A percentile compares a stretch with the other conserved stretches of the same genome.
Conservation (phyloP, 1,140 invertebrate genomes). For the Diachasma alloeum region DNA sequence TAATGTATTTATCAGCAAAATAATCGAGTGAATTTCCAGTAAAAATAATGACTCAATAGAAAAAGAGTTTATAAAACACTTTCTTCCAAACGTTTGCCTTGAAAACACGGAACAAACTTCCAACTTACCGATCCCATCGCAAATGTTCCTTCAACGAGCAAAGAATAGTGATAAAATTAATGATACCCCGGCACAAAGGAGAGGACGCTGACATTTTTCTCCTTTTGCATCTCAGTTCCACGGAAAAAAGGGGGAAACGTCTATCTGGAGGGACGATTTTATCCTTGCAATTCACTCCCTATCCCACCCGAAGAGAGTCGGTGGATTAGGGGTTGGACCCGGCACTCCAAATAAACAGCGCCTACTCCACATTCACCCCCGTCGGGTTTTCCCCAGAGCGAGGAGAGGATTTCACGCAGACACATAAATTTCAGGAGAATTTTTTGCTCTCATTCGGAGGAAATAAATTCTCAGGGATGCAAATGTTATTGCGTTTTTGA, state of each 20-base stretch:
- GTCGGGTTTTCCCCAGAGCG: constrained; percentile 18
- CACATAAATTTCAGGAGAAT: too few relatives aligned
- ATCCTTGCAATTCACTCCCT: neutral
- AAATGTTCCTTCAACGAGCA: neutral
- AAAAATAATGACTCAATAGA: too few relatives aligned
- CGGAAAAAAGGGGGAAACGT: too few relatives aligned
- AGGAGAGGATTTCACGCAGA: neutral
- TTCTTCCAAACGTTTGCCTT: neutral
- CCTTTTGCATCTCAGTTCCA: neutral
- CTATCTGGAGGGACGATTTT: neutral
- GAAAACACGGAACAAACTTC: neutral
- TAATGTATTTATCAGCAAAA: too few relatives aligned
- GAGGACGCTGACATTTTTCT: neutral
- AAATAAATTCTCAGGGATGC: too few relatives aligned
- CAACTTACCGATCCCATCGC: neutral
- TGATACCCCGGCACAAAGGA: neutral
- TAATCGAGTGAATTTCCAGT: too few relatives aligned
- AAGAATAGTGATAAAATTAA: neutral
- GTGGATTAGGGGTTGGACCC: constrained; percentile 56
- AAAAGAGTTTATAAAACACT: too few relatives aligned
- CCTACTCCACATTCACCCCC: constrained; percentile 46
- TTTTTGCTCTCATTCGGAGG: too few relatives aligned
- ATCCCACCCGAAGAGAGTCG: constrained; percentile 38
- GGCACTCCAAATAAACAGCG: constrained; percentile 62
- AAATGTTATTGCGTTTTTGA: too few relatives aligned